These are phyloP conservation scores for Vireo griseus DNA, from an alignment of 2,797 vertebrate species.

Conservation along the genomic window DNA sequence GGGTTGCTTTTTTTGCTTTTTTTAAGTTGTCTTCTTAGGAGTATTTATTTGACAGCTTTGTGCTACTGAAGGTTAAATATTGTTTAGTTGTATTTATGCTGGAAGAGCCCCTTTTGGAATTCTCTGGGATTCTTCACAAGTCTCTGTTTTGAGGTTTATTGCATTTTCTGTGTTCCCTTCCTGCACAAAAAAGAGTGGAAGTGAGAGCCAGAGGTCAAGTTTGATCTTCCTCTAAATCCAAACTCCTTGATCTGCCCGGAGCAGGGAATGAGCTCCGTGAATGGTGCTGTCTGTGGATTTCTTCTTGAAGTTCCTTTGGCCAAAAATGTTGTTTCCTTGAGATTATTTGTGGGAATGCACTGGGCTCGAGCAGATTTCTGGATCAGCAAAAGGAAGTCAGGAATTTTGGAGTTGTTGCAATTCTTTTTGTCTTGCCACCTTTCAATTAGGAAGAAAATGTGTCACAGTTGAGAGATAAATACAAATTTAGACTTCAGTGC, in stretches of 20 bases:
- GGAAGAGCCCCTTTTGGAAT: background rate
- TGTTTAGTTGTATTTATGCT: background rate
- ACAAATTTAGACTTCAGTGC: background rate
- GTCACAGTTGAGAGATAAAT: accelerated
- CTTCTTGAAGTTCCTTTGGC: background rate
- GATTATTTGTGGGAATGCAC: background rate
- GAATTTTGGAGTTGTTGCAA: background rate
- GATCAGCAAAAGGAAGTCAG: background rate
- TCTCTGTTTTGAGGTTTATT: background rate
- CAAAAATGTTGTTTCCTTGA: background rate
- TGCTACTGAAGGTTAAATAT: background rate
- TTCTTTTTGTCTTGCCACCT: background rate
- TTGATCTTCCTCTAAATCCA: background rate
- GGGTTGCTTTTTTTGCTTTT: background rate
- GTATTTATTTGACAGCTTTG: background rate
- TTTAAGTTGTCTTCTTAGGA: background rate
- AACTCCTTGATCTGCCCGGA: background rate
- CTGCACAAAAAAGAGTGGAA: background rate
- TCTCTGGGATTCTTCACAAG: background rate
- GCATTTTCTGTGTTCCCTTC: background rate
- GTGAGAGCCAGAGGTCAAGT: background rate
- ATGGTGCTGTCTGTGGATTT: background rate
- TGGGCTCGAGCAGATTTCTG: background rate
- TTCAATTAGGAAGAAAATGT: background rate
- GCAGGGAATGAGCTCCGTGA: background rate